Conservation (phyloP, 2,797 vertebrate species). For the Enteromius afrohamiltoni region DNA sequence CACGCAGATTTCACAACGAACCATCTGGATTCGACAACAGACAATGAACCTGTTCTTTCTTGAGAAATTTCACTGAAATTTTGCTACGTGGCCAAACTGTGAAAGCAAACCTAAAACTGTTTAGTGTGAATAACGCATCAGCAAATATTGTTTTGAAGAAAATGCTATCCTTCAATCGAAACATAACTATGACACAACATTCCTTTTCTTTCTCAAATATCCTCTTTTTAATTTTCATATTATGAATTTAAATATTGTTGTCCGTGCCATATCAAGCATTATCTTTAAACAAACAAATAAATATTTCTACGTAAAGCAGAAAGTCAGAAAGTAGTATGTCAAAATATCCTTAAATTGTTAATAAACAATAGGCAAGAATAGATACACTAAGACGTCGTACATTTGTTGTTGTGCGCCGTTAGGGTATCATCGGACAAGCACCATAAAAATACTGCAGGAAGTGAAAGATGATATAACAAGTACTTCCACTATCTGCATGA, state of each 20-base stretch:
- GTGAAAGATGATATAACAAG: background rate
- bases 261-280: background rate
- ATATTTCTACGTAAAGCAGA: background rate
- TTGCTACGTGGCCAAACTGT: background rate
- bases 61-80: background rate
- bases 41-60: background rate
- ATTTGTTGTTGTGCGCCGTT: background rate
- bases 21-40: background rate
- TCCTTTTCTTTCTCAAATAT: background rate
- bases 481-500: background rate
- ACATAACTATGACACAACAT: background rate
- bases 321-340: background rate
- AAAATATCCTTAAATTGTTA: background rate
- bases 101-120: background rate
- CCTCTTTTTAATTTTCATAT: background rate
- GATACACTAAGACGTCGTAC: background rate
- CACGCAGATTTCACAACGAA: background rate
- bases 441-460: background rate
- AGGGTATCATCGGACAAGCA: background rate
- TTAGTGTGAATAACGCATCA: background rate
- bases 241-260: background rate
- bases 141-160: background rate
- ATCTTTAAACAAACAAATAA: background rate
- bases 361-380: background rate
- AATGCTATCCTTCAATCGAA: background rate